Conservation (phyloP, 2,797 vertebrate species). For the Molothrus aeneus region DNA sequence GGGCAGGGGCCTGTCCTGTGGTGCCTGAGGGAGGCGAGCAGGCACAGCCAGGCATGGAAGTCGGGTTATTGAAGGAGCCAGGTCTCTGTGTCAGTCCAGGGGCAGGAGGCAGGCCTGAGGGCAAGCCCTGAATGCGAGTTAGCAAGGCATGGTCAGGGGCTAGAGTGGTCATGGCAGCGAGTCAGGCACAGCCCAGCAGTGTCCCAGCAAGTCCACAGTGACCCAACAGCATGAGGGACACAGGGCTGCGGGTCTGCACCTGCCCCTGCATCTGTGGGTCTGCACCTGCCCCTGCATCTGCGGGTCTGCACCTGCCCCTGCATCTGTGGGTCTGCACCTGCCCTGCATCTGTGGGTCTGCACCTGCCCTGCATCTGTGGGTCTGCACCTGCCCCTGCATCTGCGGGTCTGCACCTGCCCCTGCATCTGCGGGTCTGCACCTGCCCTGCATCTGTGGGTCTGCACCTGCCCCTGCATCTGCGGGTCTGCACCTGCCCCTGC, state of each 20-base stretch:
- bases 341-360: not conserved
- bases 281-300: too few species aligned
- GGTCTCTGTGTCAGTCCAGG: fast-evolving
- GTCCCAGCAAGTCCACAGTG: not conserved
- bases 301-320: too few species aligned
- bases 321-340: too few species aligned
- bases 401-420: too few species aligned
- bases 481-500: too few species aligned
- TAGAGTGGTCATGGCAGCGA: not conserved
- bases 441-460: not conserved
- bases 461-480: not conserved
- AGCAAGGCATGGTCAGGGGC: not conserved
- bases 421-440: too few species aligned
- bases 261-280: too few species aligned
- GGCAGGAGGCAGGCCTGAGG: not conserved
- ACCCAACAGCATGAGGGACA: not conserved
- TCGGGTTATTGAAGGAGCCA: not conserved
- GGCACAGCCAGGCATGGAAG: not conserved
- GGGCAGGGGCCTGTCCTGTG: not conserved
- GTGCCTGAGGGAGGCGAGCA: fast-evolving
- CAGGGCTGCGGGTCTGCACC: too few species aligned
- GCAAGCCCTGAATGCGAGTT: fast-evolving
- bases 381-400: not conserved
- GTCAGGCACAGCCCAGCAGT: not conserved
- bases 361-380: not conserved